Conservation (phyloP, 2,888 invertebrate genomes). For the Eulithis prunata region DNA sequence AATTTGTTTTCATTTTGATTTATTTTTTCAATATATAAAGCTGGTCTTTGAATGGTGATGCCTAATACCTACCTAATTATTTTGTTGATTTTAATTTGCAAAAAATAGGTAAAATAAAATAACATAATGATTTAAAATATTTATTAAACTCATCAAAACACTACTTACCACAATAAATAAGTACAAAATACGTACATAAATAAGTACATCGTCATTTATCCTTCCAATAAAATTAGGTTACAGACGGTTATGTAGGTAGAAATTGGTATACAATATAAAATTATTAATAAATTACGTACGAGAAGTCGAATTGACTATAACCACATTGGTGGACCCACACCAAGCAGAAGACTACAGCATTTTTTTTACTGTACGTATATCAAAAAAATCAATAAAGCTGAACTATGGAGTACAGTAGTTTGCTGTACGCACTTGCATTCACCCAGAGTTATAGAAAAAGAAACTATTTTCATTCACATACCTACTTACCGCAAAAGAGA, state of each 20-base stretch:
- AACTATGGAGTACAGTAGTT: no score
- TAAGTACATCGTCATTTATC: constrained; percentile 65
- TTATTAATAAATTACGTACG: neutral
- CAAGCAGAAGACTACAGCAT: neutral
- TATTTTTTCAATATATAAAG: constrained; percentile 30
- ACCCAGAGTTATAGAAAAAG: no score
- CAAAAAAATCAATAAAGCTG: no score
- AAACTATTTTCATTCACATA: no score
- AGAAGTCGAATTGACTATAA: neutral
- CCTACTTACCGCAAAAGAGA: no score
- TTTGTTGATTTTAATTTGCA: no score
- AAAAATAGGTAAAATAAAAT: neutral
- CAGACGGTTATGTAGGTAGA: neutral
- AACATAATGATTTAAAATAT: constrained; percentile 25
- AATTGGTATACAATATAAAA: neutral
- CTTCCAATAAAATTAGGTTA: constrained; percentile 57
- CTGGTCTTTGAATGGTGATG: neutral
- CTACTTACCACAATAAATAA: constrained; percentile 59
- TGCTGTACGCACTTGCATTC: no score
- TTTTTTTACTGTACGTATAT: no score
- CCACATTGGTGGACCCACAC: neutral
- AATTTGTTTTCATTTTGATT: constrained; percentile 66
- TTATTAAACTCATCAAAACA: constrained; percentile 62
- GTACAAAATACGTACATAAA: constrained; percentile 72
- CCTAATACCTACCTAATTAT: no score